Base-by-base conservation (phyloP, 1,140 invertebrate genomes). In the Drosophila nannoptera region DNA sequence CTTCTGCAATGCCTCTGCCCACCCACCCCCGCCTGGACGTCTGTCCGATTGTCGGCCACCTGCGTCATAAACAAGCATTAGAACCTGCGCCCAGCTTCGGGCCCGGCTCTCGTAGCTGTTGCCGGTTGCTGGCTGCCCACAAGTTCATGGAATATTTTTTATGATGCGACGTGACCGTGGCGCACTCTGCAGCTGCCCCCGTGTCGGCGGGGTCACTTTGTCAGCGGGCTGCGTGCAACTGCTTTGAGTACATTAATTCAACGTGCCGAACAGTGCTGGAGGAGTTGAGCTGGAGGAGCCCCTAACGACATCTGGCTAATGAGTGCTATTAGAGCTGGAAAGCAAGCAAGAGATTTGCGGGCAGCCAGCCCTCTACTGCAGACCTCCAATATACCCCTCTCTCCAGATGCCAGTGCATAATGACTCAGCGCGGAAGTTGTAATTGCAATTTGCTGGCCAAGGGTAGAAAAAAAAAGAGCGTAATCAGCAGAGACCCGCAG, bases 341-440 rank as follows among this genome's bases (percentile, higher is more conserved):
- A 65, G 22, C 50, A 32, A 42, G 9, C 7, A 14, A 33, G 7
- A 43, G 31, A 16, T 32, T 14, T 14, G 48, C 6, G 8, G 11
- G 7, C 31, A 3, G 12, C n/a, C n/a, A 12, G 7, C 40, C 2
- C 22, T 22, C 22, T 22, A 22, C 22, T 2, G 22, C 22, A 22
- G 22, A 3, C n/a, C 40, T 7, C 22, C 4, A 11, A 46, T 12
- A 48, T 29, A 7, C 49, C 31, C n/a, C 12, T 0, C 5, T 14
- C n/a, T n/a, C n/a, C n/a, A 1, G 6, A 31, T 12, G 31, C 29
- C 12, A 33, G 7, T n/a, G 11, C 29, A 49, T 22, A 53, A 58
- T 76, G 76, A 84, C 48, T 80, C 76, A 86, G 52, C 58, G 49
- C 80, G 80, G 76, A 84, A 74, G 69, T 76, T 80, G 69, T 86